Evolutionary conservation across 2,888 invertebrate species (phyloP), one percentile per base, ranked within the genome.

Genomic region (Crioceris asparagi): DNA sequence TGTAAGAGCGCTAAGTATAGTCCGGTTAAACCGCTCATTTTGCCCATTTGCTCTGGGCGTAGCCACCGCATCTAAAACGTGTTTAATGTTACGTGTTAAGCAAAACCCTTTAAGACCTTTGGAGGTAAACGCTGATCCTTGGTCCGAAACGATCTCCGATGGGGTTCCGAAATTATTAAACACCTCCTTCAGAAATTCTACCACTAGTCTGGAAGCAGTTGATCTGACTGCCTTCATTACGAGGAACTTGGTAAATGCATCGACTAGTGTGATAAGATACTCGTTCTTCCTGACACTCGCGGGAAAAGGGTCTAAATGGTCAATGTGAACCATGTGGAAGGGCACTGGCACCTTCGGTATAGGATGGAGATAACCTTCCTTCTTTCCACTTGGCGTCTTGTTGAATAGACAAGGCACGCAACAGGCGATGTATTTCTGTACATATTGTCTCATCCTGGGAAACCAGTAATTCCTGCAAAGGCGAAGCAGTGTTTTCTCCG

Each of bases 271-370:
- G 3, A 37, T 41, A 10, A 41, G 31, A 17, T 41, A 37, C 4
- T 4, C 7, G 36, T 63, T 62, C n/a, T 52, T 52, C 1, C 38
- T 47, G 7, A 44, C 51, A 25, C 52, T 57, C n/a, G 46, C 52
- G 3, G 54, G 49, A 40, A 65, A 66, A 8, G 62, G 64, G 3
- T 63, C 63, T 4, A 66, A 38, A 42, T 66, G 65, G 44, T 67
- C 65, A 1, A 45, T 33, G 36, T 44, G 46, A 16, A 44, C 29
- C 2, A 31, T 39, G 18, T 35, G 6, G 3, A 35, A 26, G 19
- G 46, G 44, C 25, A 11, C 18, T 7, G 16, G 10, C 2, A 32
- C 32, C 38, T 44, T 44, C 8, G 29, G 30, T 17, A 42, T 44
- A 23, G 37, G 39, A 17, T 44, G 36, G 10, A 44, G 17, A 23